Base-by-base conservation (phyloP, 2,888 invertebrate species). In the Blera fallax region DNA sequence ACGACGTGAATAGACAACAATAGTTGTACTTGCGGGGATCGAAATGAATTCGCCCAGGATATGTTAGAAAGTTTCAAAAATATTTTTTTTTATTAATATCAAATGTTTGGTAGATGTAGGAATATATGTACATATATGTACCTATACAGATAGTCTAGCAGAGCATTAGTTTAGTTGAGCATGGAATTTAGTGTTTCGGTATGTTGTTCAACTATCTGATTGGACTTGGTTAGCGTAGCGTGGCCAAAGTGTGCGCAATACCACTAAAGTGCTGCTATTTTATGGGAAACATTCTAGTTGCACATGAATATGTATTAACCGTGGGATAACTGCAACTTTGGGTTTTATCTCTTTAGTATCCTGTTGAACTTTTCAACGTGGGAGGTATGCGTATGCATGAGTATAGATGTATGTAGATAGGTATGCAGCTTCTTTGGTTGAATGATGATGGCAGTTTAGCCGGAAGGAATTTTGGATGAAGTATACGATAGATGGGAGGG, bases 261-360 rank as follows among this genome's bases (percentile, higher is more conserved):
- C 76, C 76, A 64, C 65, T 72, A 72, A 72, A 82, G 58, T 72
- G 60, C 34, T 60, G 67, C 29, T 72, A 67, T 83, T 83, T 83
- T 73, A 67, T 83, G 58, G 45, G 52, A 60, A 73, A 62, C 18
- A 67, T 78, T 72, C 77, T 78, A 27, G 43, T 52, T 54, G 52
- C 56, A 50, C 77, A 83, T 83, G 82, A 83, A 83, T 73, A 77
- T 83, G 77, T 77, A 83, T 83, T 67, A 77, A 52, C 16, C 65
- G 60, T 65, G 60, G 77, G 37, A 77, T 60, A 72, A 52, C 24
- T 65, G 37, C 48, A 72, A 65, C 56, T 73, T 83, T 72, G 40
- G 52, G 37, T 65, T 72, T 83, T 83, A 83, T 83, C 78, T 78
- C 34, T 14, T 45, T 10, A 3, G 37, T 21, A 70, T 76, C 69